Conservation (phyloP, 2,888 invertebrate species). For the Agelastica alni region DNA sequence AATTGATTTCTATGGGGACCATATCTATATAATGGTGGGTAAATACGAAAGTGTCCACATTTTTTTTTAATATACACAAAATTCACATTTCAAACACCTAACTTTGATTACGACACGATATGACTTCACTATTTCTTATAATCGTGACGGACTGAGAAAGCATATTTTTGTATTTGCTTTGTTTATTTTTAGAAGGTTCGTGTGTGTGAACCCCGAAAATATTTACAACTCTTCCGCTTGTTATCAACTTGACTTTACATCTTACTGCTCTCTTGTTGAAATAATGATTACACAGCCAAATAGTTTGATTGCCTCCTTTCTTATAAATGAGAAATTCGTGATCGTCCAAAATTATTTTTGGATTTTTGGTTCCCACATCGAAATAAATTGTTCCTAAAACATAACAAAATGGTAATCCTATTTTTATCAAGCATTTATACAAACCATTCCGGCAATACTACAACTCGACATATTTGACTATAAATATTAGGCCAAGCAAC, state of each 20-base stretch:
- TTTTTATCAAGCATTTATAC: no score
- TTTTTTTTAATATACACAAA: no score
- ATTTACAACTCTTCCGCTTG: slow-evolving; percentile 38
- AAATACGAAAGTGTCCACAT: no score
- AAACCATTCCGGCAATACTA: no score
- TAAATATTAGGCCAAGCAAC: no score
- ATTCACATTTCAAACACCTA: no score
- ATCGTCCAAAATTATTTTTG: slow-evolving; percentile 42
- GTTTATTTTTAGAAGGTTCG: slow-evolving; percentile 27
- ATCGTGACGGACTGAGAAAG: slow-evolving; percentile 37
- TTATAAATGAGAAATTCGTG: slow-evolving; percentile 38
- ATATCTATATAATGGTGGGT: no score
- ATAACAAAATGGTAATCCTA: no score
- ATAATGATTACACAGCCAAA: slow-evolving; percentile 42
- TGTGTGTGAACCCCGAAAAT: slow-evolving; percentile 37
- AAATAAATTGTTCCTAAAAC: slow-evolving; percentile 41
- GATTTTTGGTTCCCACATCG: slow-evolving; percentile 43
- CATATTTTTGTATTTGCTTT: slow-evolving; percentile 37
- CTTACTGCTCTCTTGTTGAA: slow-evolving; percentile 39
- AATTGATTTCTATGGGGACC: no score
- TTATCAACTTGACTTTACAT: slow-evolving; percentile 40
- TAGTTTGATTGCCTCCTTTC: slow-evolving; percentile 37
- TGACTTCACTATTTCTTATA: no score
- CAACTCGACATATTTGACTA: no score
- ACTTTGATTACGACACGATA: no score